Conservation (phyloP, 2,888 invertebrate genomes). For the Cyrtodaria siliqua region DNA sequence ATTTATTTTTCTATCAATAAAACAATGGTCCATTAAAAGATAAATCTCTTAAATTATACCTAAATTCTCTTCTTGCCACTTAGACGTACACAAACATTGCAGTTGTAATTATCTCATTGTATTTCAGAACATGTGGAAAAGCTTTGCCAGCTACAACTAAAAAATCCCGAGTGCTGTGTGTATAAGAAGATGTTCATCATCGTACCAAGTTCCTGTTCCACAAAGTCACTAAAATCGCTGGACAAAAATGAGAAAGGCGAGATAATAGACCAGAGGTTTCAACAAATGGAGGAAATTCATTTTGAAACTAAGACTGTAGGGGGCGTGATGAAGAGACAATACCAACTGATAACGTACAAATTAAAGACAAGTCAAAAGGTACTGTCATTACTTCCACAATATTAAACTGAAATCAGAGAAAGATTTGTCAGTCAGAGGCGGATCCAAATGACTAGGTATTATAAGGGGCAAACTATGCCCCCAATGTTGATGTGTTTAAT, state of each 20-base stretch:
- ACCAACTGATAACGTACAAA: constrained; percentile 26
- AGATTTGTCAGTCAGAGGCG: too few relatives aligned
- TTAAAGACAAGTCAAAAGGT: constrained; percentile 10
- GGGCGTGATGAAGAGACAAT: constrained; percentile 18
- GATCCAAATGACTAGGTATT: too few relatives aligned
- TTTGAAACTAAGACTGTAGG: constrained; percentile 3
- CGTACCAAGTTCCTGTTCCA: constrained; percentile 34
- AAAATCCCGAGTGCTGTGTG: background rate
- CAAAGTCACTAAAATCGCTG: constrained; percentile 17
- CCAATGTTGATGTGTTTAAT: too few relatives aligned
- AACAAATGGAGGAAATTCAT: constrained; percentile 23
- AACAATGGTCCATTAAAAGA: too few relatives aligned
- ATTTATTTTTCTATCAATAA: too few relatives aligned
- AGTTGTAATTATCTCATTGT: too few relatives aligned
- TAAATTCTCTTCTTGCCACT: too few relatives aligned
- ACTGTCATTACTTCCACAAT: background rate
- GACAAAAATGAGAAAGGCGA: constrained; percentile 28
- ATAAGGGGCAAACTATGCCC: too few relatives aligned
- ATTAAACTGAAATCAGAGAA: too few relatives aligned
- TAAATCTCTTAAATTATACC: too few relatives aligned
- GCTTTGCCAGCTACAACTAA: background rate
- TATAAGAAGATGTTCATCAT: constrained; percentile 35
- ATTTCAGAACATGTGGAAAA: constrained; percentile 12
- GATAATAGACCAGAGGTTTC: constrained; percentile 18
- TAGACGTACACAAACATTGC: too few relatives aligned